A percentile compares a stretch with the other conserved stretches of the same genome.
Conservation (phyloP, 2,888 invertebrate species). For the Ichneumoninae sp. region DNA sequence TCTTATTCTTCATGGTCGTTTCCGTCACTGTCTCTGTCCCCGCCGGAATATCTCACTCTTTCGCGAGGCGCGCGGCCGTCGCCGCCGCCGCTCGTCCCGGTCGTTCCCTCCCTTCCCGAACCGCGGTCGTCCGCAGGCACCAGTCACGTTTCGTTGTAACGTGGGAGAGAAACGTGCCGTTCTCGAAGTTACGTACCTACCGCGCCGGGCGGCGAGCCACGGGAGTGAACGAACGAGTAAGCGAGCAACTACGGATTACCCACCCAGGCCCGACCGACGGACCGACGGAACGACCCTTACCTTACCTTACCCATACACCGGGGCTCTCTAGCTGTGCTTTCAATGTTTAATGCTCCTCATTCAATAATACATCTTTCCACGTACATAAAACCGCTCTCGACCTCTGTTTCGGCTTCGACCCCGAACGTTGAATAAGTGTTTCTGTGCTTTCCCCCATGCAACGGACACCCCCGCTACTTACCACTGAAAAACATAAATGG, state of each 20-base stretch:
- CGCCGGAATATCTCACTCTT: constrained; percentile 2
- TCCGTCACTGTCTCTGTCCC: constrained; percentile 3
- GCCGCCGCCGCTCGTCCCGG: constrained; percentile 24
- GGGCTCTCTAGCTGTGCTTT: constrained; percentile 17
- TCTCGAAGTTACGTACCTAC: constrained; percentile 58
- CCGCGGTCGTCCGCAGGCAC: constrained; percentile 72
- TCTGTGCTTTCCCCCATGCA: background rate
- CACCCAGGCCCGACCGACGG: constrained; percentile 15
- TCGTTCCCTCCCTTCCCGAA: constrained; percentile 31
- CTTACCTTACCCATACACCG: constrained; percentile 11
- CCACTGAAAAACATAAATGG: too few relatives aligned
- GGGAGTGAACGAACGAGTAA: constrained; percentile 29
- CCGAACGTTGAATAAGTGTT: constrained; percentile 19
- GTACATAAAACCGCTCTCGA: background rate
- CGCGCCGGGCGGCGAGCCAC: constrained; percentile 13
- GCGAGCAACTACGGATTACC: constrained; percentile 24
- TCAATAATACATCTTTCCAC: constrained; percentile 25
- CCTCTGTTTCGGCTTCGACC: background rate
- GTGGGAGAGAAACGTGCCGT: constrained; percentile 65
- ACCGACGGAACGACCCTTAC: constrained; percentile 15
- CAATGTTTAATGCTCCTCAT: constrained; percentile 20
- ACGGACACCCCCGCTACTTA: background rate
- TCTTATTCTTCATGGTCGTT: constrained; percentile 55
- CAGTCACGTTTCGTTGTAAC: constrained; percentile 75
- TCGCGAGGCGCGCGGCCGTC: constrained; percentile 8